Conservation (phyloP, 1,140 invertebrate species). For the Bacillus rossius region DNA sequence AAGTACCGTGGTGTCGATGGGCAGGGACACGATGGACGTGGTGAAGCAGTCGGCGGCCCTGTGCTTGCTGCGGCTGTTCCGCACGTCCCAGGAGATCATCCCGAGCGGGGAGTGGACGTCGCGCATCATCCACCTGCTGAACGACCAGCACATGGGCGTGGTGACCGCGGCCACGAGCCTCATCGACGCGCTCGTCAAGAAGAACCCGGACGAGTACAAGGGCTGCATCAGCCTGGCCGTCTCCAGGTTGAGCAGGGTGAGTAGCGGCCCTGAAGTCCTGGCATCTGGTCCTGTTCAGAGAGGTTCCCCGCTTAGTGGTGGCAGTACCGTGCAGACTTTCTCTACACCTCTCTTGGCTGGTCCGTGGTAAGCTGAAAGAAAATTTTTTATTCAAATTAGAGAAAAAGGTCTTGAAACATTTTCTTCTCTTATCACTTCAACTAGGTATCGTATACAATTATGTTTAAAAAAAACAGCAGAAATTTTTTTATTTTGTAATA, state of each 20-base stretch:
- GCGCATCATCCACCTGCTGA: conserved; percentile 95
- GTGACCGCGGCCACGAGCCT: conserved; percentile 97
- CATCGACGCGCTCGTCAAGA: conserved; percentile 97
- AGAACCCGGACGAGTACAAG: conserved; percentile 99
- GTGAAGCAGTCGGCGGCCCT: conserved; percentile 99
- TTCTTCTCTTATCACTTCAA: too few relatives aligned
- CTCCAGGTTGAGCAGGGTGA: conserved; percentile 87
- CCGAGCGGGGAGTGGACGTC: conserved; percentile 98
- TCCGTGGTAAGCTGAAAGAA: too few relatives aligned
- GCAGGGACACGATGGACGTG: conserved; percentile 97
- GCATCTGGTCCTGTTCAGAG: too few relatives aligned
- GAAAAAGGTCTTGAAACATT: too few relatives aligned
- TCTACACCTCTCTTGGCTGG: too few relatives aligned
- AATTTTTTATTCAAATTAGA: too few relatives aligned
- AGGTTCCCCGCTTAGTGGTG: too few relatives aligned
- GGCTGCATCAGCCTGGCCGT: conserved; percentile 97
- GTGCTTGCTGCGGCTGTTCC: conserved; percentile 88
- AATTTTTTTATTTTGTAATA: too few relatives aligned
- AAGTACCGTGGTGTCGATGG: too few relatives aligned
- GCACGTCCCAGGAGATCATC: conserved; percentile 92
- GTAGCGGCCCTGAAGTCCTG: conserved; percentile 19
- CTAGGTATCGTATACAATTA: too few relatives aligned
- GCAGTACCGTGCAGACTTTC: too few relatives aligned
- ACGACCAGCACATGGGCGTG: conserved; percentile 99
- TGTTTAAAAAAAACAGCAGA: too few relatives aligned